Percentiles rank a stretch among this genome's conserved stretches.
These are phyloP conservation scores for Clivina fossor DNA, from an alignment of 2,888 invertebrate species.

Conservation along the genomic window DNA sequence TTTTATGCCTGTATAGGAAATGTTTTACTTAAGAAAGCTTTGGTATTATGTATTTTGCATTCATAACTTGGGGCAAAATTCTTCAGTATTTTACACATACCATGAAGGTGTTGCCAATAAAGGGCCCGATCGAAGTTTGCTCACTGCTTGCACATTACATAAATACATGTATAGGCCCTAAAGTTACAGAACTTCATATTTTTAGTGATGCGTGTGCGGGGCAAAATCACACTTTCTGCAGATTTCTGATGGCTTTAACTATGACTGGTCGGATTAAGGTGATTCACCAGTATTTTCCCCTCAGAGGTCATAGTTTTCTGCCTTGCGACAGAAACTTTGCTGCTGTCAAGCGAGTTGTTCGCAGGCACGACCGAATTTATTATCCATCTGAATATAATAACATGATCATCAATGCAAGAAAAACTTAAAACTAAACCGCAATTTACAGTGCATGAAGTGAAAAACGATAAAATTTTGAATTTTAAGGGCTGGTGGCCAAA, in stretches of 20 bases:
- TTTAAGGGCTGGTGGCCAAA: too few relatives aligned
- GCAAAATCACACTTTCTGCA: conserved; percentile 4
- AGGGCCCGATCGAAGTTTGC: conserved; percentile 34
- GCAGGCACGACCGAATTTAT: too few relatives aligned
- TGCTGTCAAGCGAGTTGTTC: too few relatives aligned
- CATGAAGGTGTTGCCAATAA: conserved; percentile 35
- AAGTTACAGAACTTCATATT: not conserved
- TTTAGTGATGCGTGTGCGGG: conserved; percentile 12
- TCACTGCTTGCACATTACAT: conserved; percentile 7
- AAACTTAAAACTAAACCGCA: too few relatives aligned
- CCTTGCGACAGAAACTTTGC: too few relatives aligned
- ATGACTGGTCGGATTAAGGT: not conserved
- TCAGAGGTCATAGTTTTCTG: too few relatives aligned
- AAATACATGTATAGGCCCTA: not conserved
- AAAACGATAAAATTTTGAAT: too few relatives aligned
- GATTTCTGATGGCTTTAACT: not conserved
- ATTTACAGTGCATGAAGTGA: too few relatives aligned
- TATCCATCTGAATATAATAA: too few relatives aligned
- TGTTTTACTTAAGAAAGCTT: conserved; percentile 42
- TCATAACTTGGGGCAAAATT: conserved; percentile 31
- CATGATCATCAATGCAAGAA: too few relatives aligned
- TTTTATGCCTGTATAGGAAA: conserved; percentile 42
- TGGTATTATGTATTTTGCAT: conserved; percentile 37
- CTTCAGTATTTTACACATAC: conserved; percentile 31
- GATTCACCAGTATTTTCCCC: too few relatives aligned